Conservation (phyloP, 2,113 vertebrate genomes). For the Mastomys natalensis region DNA sequence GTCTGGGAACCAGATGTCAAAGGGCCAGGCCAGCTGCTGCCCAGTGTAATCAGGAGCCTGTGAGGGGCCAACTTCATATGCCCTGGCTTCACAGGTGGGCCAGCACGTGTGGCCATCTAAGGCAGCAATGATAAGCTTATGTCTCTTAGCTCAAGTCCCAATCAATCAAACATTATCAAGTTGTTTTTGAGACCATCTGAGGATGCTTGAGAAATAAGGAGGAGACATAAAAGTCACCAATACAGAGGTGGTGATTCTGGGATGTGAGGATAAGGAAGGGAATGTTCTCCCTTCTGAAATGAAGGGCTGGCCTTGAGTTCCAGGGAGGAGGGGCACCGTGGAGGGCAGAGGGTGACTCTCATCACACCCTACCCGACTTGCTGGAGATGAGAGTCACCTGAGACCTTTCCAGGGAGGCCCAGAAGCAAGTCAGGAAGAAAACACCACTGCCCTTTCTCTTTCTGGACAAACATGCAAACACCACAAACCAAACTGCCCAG, state of each 20-base stretch:
- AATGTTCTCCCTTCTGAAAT: neutral
- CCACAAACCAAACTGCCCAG: slow-evolving; percentile 43
- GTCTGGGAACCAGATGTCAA: neutral
- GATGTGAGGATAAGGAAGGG: neutral
- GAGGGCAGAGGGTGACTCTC: neutral
- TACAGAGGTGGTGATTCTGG: neutral
- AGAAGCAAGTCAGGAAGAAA: slow-evolving; percentile 29
- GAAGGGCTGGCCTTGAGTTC: neutral
- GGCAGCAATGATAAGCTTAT: neutral
- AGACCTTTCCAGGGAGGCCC: neutral
- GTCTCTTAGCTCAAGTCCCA: neutral
- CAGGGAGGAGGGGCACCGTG: neutral
- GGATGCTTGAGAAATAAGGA: neutral
- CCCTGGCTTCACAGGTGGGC: neutral
- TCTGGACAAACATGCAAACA: slow-evolving; percentile 84
- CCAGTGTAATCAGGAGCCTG: neutral
- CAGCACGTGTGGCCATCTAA: neutral
- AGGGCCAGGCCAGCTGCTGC: neutral
- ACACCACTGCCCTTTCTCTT: slow-evolving; percentile 57
- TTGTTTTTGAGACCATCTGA: neutral
- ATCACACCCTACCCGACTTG: neutral
- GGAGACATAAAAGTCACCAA: neutral
- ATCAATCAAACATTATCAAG: neutral
- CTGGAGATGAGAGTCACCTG: neutral
- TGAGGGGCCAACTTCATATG: rapidly evolving